A percentile compares a stretch with the other conserved stretches of the same genome.
Evolutionary conservation across 2,113 vertebrate genomes (phyloP).

Genomic region (Lamprotornis superbus): DNA sequence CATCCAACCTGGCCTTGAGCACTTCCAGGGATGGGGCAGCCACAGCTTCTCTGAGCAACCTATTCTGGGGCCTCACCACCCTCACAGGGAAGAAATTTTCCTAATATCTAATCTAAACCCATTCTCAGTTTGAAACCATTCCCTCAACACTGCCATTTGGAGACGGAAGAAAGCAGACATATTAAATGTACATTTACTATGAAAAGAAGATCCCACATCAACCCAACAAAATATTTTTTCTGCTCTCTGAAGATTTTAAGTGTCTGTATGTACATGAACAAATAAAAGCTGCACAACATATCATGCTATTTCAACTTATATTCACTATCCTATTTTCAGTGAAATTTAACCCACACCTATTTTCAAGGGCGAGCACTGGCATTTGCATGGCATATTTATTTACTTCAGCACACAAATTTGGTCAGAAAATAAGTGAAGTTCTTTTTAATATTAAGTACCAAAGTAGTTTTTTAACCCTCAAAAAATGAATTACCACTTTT

Average conservation of each 20-base stretch:
- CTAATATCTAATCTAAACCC: background rate
- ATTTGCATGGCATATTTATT: background rate
- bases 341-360: background rate
- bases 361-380: background rate
- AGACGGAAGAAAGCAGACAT: background rate
- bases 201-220: background rate
- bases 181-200: background rate
- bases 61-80: accelerated
- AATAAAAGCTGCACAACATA: background rate
- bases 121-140: background rate
- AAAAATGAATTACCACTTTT: background rate
- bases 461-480: background rate
- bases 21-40: background rate
- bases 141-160: background rate
- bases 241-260: background rate
- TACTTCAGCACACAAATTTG: background rate
- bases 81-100: background rate
- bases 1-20: background rate
- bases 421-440: background rate
- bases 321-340: background rate
- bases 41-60: background rate
- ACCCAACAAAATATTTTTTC: background rate
- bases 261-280: background rate
- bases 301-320: background rate
- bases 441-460: background rate